Conservation (phyloP, 2,797 vertebrate genomes). For the Parauchenoglanis punctatus region DNA sequence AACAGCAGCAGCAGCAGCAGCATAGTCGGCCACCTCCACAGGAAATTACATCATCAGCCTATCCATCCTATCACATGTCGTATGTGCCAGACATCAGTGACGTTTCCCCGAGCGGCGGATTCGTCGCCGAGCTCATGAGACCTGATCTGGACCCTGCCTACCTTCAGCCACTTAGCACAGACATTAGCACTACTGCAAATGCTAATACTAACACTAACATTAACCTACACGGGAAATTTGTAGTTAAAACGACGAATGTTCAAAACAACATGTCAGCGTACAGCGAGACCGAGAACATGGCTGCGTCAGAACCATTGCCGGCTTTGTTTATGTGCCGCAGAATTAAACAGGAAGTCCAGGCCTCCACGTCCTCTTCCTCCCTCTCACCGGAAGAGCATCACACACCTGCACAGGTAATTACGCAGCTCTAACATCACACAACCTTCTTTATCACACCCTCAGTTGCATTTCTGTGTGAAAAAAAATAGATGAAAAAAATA, state of each 20-base stretch:
- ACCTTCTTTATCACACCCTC: neutral
- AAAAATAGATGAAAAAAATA: neutral
- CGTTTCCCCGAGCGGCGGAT: conserved; percentile 92
- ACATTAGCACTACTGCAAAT: neutral
- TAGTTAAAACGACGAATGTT: conserved; percentile 86
- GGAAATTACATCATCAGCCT: conserved; percentile 64
- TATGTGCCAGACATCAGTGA: conserved; percentile 91
- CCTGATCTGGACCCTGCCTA: conserved; percentile 94
- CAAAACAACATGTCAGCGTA: conserved; percentile 82
- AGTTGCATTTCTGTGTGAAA: neutral
- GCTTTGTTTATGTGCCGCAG: conserved; percentile 79
- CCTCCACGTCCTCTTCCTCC: conserved; percentile 75
- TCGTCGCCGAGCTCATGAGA: conserved; percentile 94
- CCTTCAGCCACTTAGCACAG: conserved; percentile 72
- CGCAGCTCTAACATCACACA: neutral
- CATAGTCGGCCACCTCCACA: conserved; percentile 67
- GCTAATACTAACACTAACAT: neutral
- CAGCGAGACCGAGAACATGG: conserved; percentile 75
- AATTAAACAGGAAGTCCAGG: conserved; percentile 90
- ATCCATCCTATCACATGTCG: conserved; percentile 77
- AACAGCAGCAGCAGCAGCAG: conserved; percentile 72
- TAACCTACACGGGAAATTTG: conserved; percentile 91
- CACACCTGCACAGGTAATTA: conserved; percentile 21
- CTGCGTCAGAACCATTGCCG: neutral
- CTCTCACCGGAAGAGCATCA: conserved; percentile 84